Evolutionary conservation across 2,113 vertebrate species (phyloP), one percentile per base, ranked within the genome.

Genomic region (Dipodomys stephensi): DNA sequence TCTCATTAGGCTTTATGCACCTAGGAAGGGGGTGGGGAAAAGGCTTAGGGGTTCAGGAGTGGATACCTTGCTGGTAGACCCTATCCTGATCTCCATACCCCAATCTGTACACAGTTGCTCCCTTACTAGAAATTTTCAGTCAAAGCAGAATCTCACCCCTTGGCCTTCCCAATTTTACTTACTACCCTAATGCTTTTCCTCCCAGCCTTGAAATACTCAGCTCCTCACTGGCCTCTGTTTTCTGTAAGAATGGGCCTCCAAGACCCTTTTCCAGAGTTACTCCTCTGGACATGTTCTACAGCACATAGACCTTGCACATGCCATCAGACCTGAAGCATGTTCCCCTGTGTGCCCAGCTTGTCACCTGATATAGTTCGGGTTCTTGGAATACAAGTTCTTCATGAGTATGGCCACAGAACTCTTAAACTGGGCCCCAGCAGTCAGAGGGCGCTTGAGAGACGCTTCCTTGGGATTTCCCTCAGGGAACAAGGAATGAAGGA

Each of bases 311-410:
- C 6, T 57, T 32, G 27, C 12, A 5, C 10, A 0, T 30, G 49
- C 72, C 19, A 49, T 64, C 20, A 79, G 30, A 0, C 6, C 20
- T 32, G 22, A 4, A 62, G 44, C 68, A 53, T 46, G 49, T 57
- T 22, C 49, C 30, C 64, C 72, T 46, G 20, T 57, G 67, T 28
- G 11, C 73, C 2, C 0, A 0, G 35, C 90, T 74, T 7, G 77
- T 95, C 91, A 99, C 98, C 98, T 98, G 97, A 99, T 98, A 65
- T 99, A 99, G 95, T 98, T 99, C 71, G 98, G 98, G 92, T 98
- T 98, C 93, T 99, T 99, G 88, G 98, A 96, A 91, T 98, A 98
- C 28, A 99, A 97, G 77, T 98, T 99, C 96, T 98, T 98, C 98
- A 98, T 98, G 83, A 99, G 98, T 4, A 96, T 65, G 0, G 96